Evolutionary conservation across 2,113 vertebrate genomes (phyloP), one percentile per base, ranked within the genome.

Genomic region (Thalassoma bifasciatum): DNA sequence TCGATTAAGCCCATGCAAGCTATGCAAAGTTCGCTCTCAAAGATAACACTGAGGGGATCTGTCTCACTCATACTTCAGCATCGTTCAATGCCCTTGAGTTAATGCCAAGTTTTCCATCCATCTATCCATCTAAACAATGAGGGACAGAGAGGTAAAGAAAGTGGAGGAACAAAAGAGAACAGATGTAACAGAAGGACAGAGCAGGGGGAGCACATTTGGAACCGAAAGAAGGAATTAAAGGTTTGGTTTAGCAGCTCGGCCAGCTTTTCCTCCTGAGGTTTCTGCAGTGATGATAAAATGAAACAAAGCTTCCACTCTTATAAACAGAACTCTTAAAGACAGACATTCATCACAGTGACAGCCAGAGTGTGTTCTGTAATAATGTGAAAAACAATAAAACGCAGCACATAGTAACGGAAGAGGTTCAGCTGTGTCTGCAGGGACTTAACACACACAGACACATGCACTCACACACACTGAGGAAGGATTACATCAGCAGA

Each of bases 401-500:
- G 24, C 38, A 70, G 12, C 44, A 59, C 26, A 53, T 13, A 6
- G 21, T 49, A 73, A 76, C 22, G 8, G 13, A 57, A 30, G 50
- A 64, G n/a, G 59, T 47, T 72, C 57, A 54, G 16, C 64, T 49
- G 30, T 13, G 58, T 52, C 68, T 83, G 57, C 23, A 71, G 46
- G 52, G 58, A 66, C 61, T 54, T 69, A 7, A 59, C 73, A 81
- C 56, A 56, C 59, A 62, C 53, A 56, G 24, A 57, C 67, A 76
- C 37, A 67, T 40, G 75, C 54, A 58, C 59, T 65, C 52, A 61
- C 52, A 63, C 50, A 75, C 37, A 72, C 50, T 16, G n/a, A 52
- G 30, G 12, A 64, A 59, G 68, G 77, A 84, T 90, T 66, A 87
- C 86, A 74, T 91, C 86, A 88, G 66, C 58, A 66, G 82, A 86